phyloP scores from a whole-genome alignment of 2,888 invertebrate genomes.

The Mesorhabditis spiculigera region DNA sequence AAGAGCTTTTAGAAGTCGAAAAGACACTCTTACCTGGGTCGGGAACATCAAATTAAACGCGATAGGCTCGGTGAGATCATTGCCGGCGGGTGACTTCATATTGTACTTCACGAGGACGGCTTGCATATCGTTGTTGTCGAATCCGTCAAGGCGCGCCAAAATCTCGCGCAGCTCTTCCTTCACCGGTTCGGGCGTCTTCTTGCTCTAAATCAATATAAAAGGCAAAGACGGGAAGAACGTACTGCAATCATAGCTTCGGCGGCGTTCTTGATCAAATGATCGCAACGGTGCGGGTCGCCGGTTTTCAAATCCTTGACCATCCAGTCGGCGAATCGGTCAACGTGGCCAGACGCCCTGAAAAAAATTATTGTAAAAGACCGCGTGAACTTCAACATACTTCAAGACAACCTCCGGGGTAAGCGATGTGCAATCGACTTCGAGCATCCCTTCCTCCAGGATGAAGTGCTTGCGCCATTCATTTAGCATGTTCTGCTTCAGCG shows the following conservation, averaged over 20 bases:
- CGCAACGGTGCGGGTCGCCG: slow-evolving; percentile 94
- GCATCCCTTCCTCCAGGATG: slow-evolving; percentile 93
- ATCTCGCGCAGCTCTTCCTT: slow-evolving; percentile 75
- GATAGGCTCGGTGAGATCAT: slow-evolving; percentile 87
- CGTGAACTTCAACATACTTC: slow-evolving; percentile 66
- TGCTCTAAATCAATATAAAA: slow-evolving; percentile 68
- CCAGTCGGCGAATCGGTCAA: slow-evolving; percentile 94
- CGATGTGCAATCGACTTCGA: slow-evolving; percentile 96
- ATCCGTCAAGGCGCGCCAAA: slow-evolving; percentile 68
- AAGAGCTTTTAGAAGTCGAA: slow-evolving; percentile 75
- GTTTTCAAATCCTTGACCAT: slow-evolving; percentile 96
- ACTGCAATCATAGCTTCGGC: slow-evolving; percentile 39
- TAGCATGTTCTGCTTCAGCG: slow-evolving; percentile 89
- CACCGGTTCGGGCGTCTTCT: slow-evolving; percentile 70
- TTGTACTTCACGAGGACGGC: slow-evolving; percentile 65
- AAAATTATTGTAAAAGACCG: neutral
- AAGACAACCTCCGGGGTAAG: slow-evolving; percentile 93
- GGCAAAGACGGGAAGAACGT: neutral
- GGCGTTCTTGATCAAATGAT: slow-evolving; percentile 83
- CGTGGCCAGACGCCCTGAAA: slow-evolving; percentile 87
- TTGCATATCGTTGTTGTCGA: slow-evolving; percentile 53
- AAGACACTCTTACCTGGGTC: slow-evolving; percentile 87
- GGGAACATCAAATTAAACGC: slow-evolving; percentile 99
- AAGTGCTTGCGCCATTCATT: slow-evolving; percentile 86
- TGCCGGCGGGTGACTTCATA: slow-evolving; percentile 94